A percentile compares a stretch with the other conserved stretches of the same genome.
Evolutionary conservation across 2,113 vertebrate species (phyloP).

Genomic region (Eira barbara): DNA sequence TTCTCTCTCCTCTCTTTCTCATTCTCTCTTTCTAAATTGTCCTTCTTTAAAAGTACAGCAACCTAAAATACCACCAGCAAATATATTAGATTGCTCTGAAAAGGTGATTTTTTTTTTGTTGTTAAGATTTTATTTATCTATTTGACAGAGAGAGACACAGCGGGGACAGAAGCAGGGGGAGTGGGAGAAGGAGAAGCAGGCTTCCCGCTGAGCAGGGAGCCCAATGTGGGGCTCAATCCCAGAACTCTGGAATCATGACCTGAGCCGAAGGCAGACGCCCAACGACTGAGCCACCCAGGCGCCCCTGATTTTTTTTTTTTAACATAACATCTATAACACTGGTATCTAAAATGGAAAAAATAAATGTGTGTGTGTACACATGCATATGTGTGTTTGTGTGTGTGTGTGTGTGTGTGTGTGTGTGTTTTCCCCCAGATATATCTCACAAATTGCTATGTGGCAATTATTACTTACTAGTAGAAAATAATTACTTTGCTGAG

Average conservation of each 20-base stretch:
- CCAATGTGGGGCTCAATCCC: no score
- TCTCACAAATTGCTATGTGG: not conserved
- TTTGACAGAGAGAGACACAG: no score
- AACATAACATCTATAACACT: not conserved
- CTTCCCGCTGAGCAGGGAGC: no score
- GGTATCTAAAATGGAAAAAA: not conserved
- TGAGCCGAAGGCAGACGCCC: no score
- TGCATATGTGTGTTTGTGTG: not conserved
- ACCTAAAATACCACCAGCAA: not conserved
- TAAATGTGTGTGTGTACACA: not conserved
- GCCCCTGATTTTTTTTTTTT: not conserved
- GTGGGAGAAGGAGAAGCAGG: no score
- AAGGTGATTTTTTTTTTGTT: not conserved
- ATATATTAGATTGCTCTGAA: not conserved
- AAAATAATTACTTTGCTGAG: not conserved
- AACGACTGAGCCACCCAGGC: no score
- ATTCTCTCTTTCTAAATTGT: not conserved
- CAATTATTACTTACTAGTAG: not conserved
- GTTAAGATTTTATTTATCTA: no score
- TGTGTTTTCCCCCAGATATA: not conserved
- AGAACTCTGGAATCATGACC: no score
- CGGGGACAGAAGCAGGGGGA: no score
- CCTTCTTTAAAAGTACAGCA: not conserved
- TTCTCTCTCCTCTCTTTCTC: not conserved
- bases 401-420: not conserved